phyloP scores from a whole-genome alignment of 2,113 vertebrate genomes.

The Jacana jacana region DNA sequence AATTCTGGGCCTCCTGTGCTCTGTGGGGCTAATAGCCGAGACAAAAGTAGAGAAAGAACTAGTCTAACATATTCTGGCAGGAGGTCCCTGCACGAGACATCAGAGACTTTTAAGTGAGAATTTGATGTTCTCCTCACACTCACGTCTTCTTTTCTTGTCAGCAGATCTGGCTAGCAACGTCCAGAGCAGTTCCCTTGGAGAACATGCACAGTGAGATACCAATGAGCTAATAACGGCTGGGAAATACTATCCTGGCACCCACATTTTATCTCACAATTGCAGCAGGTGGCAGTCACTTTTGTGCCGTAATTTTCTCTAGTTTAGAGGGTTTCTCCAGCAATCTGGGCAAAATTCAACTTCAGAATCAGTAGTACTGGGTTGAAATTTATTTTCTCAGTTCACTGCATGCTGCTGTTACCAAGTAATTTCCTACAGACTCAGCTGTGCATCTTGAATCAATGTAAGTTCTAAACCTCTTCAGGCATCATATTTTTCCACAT shows the following conservation, averaged over 20 bases:
- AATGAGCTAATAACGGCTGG: not conserved
- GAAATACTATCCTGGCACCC: not conserved
- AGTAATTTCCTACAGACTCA: not conserved
- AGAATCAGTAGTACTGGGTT: not conserved
- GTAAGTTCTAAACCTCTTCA: not conserved
- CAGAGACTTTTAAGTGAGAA: not conserved
- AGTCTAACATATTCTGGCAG: not conserved
- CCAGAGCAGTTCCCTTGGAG: not conserved
- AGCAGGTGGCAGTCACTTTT: not conserved
- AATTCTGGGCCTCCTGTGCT: not conserved
- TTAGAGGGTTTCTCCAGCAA: not conserved
- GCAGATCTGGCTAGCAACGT: not conserved
- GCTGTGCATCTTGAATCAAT: not conserved
- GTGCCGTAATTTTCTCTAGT: not conserved
- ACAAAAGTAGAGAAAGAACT: not conserved
- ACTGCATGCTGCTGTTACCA: not conserved
- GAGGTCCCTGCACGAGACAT: not conserved
- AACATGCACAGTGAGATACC: not conserved
- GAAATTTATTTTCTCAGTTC: not conserved
- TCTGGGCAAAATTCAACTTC: not conserved
- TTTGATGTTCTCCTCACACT: not conserved
- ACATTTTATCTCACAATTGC: not conserved
- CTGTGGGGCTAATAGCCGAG: not conserved
- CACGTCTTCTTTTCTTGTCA: not conserved
- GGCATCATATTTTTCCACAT: not conserved